These are phyloP conservation scores for Otis tarda DNA, from an alignment of 2,113 vertebrate species.

Conservation along the genomic window DNA sequence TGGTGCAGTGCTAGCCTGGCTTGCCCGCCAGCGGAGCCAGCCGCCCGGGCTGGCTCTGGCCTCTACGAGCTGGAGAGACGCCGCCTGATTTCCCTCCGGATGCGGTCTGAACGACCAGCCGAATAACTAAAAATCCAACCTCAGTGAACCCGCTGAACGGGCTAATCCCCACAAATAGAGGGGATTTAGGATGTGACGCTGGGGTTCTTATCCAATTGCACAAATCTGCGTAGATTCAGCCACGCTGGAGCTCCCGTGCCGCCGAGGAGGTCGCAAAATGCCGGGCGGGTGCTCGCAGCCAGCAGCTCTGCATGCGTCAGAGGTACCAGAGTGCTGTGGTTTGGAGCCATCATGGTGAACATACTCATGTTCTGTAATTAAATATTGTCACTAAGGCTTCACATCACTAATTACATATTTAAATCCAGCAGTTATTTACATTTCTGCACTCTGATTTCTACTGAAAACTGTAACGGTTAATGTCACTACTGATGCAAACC, in stretches of 20 bases:
- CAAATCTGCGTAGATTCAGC: neutral
- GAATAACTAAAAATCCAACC: conserved; percentile 38
- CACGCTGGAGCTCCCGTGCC: neutral
- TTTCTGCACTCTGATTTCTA: conserved; percentile 42
- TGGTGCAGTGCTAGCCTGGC: neutral
- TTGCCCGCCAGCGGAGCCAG: neutral
- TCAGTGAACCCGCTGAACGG: conserved; percentile 11
- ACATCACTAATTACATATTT: conserved; percentile 41
- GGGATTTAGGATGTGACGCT: conserved; percentile 61
- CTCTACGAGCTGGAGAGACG: neutral
- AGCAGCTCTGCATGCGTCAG: neutral
- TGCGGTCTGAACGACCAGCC: neutral
- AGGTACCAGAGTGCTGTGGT: neutral
- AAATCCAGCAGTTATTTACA: conserved; percentile 57
- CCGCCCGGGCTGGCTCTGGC: neutral
- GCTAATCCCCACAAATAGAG: conserved; percentile 68
- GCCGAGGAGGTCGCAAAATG: neutral
- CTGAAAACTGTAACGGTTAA: conserved; percentile 32
- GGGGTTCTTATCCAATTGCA: conserved; percentile 58
- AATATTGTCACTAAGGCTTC: conserved; percentile 28
- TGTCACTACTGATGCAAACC: conserved; percentile 26
- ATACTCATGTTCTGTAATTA: conserved; percentile 11
- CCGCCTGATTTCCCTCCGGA: conserved; percentile 62
- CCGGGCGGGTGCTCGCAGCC: neutral
- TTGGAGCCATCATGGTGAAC: neutral